Conservation (phyloP, 1,140 invertebrate species). For the Metopolophium dirhodum region DNA sequence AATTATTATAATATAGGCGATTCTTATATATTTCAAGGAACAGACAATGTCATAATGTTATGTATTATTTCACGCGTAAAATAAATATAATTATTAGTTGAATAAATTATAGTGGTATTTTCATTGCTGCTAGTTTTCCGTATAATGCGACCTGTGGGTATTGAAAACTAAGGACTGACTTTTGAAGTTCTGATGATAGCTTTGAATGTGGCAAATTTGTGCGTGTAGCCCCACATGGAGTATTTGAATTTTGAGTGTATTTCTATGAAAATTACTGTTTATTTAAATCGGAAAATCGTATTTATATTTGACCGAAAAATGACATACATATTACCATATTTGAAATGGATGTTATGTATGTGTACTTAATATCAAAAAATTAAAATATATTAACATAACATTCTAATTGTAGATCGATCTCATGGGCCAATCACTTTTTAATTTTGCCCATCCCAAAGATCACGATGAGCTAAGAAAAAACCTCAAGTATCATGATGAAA, state of each 20-base stretch:
- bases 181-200: background rate
- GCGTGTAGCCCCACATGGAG: background rate
- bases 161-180: background rate
- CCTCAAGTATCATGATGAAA: slow-evolving; percentile 9
- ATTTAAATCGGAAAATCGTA: background rate
- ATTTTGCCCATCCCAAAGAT: slow-evolving; percentile 80
- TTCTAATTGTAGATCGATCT: slow-evolving; percentile 76
- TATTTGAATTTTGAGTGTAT: background rate
- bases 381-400: background rate
- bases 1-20: background rate
- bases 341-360: background rate
- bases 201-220: background rate
- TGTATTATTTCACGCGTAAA: background rate
- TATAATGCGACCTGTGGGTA: background rate
- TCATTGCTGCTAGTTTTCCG: background rate
- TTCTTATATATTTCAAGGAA: background rate
- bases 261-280: background rate
- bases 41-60: background rate
- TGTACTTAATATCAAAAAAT: background rate
- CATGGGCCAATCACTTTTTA: slow-evolving; percentile 82
- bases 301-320: background rate
- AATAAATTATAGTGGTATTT: background rate
- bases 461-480: slow-evolving; percentile 70
- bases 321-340: background rate
- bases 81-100: background rate